Conservation (phyloP, 2,888 invertebrate species). For the Exocentrus adspersus region DNA sequence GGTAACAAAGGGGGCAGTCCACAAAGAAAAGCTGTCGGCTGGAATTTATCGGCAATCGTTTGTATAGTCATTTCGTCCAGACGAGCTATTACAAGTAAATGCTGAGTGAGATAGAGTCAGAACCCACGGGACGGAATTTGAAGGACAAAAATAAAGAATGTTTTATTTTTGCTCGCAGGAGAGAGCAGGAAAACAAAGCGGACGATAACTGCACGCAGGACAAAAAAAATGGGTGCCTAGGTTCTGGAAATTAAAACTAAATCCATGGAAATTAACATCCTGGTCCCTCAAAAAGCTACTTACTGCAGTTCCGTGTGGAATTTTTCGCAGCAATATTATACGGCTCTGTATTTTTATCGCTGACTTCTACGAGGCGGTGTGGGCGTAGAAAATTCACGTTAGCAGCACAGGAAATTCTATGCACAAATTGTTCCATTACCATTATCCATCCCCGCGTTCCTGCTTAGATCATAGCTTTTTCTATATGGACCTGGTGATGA, state of each 20-base stretch:
- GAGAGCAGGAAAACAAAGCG: no score
- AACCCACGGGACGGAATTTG: slow-evolving; percentile 8
- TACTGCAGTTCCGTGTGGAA: no score
- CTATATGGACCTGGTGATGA: neutral
- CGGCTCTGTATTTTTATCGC: neutral
- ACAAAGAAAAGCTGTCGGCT: slow-evolving; percentile 7
- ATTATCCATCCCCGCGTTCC: neutral
- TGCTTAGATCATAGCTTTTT: neutral
- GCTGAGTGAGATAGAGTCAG: neutral
- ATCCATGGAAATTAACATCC: no score
- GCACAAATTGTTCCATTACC: neutral
- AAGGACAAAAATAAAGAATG: slow-evolving; percentile 14
- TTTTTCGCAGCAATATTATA: no score
- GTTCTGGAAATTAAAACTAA: no score
- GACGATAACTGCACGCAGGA: no score
- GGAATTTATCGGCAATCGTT: slow-evolving; percentile 9
- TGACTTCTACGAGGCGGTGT: neutral
- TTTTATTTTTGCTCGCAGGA: slow-evolving; percentile 8
- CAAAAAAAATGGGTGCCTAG: no score
- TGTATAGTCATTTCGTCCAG: slow-evolving; percentile 11
- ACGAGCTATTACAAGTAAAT: slow-evolving; percentile 5
- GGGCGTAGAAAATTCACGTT: neutral
- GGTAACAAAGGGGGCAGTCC: neutral
- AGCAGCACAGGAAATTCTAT: neutral
- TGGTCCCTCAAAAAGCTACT: no score